Conservation (phyloP, 92 coral and sea anemone species). For the Pocillopora grandis region DNA sequence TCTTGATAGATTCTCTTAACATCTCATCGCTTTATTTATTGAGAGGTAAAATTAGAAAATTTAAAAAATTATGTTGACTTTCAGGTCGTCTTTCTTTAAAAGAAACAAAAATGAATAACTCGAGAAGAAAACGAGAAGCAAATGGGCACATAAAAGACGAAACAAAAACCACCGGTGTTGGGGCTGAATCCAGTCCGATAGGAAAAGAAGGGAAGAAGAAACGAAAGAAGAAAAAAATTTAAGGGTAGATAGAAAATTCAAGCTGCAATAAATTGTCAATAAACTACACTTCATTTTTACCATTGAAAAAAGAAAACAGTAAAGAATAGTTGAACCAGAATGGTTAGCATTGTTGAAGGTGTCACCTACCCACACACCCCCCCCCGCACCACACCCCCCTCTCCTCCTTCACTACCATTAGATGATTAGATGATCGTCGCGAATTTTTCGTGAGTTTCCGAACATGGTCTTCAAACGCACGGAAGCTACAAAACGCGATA, state of each 20-base stretch:
- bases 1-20: neutral
- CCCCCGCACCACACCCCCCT: too few species aligned
- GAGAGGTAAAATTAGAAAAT: neutral
- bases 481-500: too few species aligned
- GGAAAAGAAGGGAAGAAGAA: neutral
- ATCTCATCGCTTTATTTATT: neutral
- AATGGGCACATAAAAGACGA: neutral
- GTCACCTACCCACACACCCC: too few species aligned
- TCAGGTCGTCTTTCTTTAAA: neutral
- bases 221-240: conserved; percentile 22
- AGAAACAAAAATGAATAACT: neutral
- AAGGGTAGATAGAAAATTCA: neutral
- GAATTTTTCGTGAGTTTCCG: too few species aligned
- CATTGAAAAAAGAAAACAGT: too few species aligned
- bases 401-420: too few species aligned
- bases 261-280: neutral
- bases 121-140: conserved; percentile 28
- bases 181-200: neutral
- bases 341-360: neutral
- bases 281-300: neutral
- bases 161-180: neutral
- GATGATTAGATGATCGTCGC: too few species aligned
- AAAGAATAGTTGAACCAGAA: neutral
- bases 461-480: too few species aligned
- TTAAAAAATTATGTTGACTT: neutral